These are phyloP conservation scores for Odontomachus brunneus DNA, from an alignment of 1,140 invertebrate genomes.

Conservation along the genomic window DNA sequence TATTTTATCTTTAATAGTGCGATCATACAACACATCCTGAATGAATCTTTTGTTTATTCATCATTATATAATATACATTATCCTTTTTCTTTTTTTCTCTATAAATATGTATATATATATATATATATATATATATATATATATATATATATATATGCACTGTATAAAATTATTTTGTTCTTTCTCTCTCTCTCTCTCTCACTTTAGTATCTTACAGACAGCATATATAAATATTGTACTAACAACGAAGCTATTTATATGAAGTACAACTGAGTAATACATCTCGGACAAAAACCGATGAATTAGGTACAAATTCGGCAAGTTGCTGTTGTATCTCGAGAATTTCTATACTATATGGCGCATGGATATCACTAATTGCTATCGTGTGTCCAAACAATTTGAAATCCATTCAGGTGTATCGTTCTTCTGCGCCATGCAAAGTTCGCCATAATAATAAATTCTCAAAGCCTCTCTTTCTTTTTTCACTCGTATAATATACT, in stretches of 20 bases:
- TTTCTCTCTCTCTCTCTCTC: neutral
- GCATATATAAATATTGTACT: constrained; percentile 36
- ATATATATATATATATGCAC: neutral
- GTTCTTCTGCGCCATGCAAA: no score
- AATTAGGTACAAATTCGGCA: constrained; percentile 23
- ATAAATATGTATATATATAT: neutral
- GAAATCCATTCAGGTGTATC: neutral
- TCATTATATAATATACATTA: neutral
- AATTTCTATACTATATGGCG: neutral
- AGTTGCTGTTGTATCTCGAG: neutral
- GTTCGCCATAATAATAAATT: no score
- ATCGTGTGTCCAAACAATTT: neutral
- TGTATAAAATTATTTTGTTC: neutral
- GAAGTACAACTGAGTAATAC: constrained; percentile 28
- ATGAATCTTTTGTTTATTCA: neutral
- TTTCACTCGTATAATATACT: neutral
- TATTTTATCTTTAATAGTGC: no score
- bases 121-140: neutral
- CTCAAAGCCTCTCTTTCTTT: no score
- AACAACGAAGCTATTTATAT: constrained; percentile 1
- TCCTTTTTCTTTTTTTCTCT: neutral
- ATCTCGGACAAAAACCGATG: neutral
- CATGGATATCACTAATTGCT: neutral
- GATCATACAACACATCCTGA: neutral
- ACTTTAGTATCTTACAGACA: constrained; percentile 44